Percentiles rank a stretch among this genome's conserved stretches.
Conservation (phyloP, 2,113 vertebrate species). For the Macquaria ambigua region DNA sequence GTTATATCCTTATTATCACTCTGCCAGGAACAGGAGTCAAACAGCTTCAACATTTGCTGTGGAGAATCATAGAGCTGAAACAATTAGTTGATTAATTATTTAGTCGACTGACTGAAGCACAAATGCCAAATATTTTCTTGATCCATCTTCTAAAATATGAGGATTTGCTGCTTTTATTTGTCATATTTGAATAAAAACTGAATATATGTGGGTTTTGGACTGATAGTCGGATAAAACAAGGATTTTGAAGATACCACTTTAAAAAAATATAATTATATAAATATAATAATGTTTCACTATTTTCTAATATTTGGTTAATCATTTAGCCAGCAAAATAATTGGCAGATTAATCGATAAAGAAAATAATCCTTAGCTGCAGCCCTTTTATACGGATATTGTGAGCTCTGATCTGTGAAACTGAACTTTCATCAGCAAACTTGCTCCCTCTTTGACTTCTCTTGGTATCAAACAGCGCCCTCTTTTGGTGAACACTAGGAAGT, state of each 20-base stretch:
- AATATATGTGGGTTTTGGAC: not conserved
- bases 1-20: not conserved
- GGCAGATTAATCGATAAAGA: not conserved
- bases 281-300: not conserved
- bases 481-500: conserved; percentile 4
- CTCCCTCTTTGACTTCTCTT: not conserved
- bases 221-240: not conserved
- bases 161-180: not conserved
- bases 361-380: not conserved
- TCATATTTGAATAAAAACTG: not conserved
- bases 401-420: not conserved
- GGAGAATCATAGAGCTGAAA: no score
- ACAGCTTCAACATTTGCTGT: not conserved
- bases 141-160: not conserved
- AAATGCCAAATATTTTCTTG: not conserved
- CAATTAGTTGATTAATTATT: no score
- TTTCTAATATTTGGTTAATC: not conserved
- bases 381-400: not conserved
- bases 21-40: not conserved
- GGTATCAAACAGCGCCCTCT: conserved; percentile 45
- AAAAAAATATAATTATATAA: no score
- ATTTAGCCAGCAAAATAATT: no score
- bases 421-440: not conserved
- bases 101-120: not conserved
- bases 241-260: not conserved